Conservation (phyloP, 2,113 vertebrate genomes). For the Rhynchomys soricoides region DNA sequence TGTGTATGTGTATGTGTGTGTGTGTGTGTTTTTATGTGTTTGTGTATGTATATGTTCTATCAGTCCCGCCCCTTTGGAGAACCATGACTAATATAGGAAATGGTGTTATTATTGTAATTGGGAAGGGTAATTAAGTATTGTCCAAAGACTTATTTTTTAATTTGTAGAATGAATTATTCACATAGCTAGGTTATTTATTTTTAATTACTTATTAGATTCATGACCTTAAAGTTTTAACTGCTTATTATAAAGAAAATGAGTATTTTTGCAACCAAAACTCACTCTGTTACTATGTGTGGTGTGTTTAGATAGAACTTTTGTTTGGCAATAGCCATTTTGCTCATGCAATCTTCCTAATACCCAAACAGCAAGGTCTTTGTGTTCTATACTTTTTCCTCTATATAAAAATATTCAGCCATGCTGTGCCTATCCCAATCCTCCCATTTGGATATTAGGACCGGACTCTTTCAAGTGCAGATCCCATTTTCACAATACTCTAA, state of each 20-base stretch:
- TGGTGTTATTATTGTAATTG: background rate
- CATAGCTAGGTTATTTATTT: constrained; percentile 10
- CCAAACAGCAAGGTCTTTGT: background rate
- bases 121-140: background rate
- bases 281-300: background rate
- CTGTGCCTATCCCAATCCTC: background rate
- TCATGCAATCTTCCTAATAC: background rate
- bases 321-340: accelerated
- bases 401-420: background rate
- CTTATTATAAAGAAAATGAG: background rate
- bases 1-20: too few relatives aligned
- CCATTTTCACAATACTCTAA: background rate
- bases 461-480: accelerated
- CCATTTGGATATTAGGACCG: background rate
- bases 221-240: background rate
- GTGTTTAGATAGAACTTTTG: background rate
- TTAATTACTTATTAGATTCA: constrained; percentile 37
- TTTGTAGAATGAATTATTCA: constrained; percentile 13
- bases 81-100: background rate
- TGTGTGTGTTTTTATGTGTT: too few relatives aligned
- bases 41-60: background rate
- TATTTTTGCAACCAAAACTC: background rate
- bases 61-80: too few relatives aligned
- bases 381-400: background rate
- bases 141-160: constrained; percentile 14